A percentile compares a stretch with the other conserved stretches of the same genome.
Evolutionary conservation across 2,113 vertebrate species (phyloP).

Genomic region (Coregonus clupeaformis): DNA sequence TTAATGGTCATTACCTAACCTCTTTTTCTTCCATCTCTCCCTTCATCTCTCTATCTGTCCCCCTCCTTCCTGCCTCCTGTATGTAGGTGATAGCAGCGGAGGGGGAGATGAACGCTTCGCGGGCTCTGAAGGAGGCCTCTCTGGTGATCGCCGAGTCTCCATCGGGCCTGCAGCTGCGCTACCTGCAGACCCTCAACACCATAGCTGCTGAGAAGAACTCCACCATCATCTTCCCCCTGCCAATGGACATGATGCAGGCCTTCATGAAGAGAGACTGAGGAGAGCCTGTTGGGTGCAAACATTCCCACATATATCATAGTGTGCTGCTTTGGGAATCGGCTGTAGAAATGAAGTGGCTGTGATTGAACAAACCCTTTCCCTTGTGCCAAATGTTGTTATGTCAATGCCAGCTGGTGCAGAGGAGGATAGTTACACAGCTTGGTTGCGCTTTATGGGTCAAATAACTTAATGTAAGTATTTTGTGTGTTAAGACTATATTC

Average conservation of each 20-base stretch:
- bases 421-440: neutral
- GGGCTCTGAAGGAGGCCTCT: slow-evolving; percentile 88
- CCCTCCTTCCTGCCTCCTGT: neutral
- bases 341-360: neutral
- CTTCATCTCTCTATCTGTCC: neutral
- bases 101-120: slow-evolving; percentile 88
- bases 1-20: neutral
- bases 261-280: slow-evolving; percentile 50
- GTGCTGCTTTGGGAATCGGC: neutral
- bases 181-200: slow-evolving; percentile 89
- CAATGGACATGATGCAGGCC: slow-evolving; percentile 84
- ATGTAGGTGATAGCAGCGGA: slow-evolving; percentile 89
- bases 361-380: neutral
- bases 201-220: slow-evolving; percentile 91
- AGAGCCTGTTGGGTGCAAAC: neutral
- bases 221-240: slow-evolving; percentile 91
- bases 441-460: too few species aligned
- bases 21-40: neutral
- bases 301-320: neutral
- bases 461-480: too few species aligned
- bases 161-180: slow-evolving; percentile 88
- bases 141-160: slow-evolving; percentile 90
- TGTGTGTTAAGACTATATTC: too few species aligned
- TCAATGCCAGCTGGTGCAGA: neutral
- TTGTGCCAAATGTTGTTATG: neutral